Base-by-base conservation (phyloP, 2,888 invertebrate species). In the Aphidius colemani region DNA sequence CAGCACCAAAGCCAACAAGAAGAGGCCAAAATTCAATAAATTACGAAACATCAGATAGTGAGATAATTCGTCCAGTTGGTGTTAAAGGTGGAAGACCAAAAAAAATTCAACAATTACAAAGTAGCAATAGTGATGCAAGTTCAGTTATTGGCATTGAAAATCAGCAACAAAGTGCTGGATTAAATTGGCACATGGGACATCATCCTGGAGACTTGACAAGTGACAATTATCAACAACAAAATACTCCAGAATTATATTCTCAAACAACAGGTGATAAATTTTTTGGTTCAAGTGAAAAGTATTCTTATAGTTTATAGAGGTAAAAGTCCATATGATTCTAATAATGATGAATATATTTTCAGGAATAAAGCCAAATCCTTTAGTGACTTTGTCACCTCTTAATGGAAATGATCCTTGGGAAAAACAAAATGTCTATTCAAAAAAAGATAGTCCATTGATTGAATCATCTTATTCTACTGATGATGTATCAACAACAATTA, bases 231-330 rank as follows among this genome's bases (percentile, higher is more conserved):
- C 43, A 57, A 9, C 59, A 40, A 50, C 60, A 53, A 8, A 44
- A 43, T 40, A 10, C 8, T 7, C 45, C 9, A 53, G 50, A 63
- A 10, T 46, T 45, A 11, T 30, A 30, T 30, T 9, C 49, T 7
- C 18, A 63, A 44, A 49, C 7, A 8, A 43, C 55, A 66, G 40
- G 49, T 45, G 65, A 43, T 1, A 43, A 61, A 58, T 40, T 39
- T 40, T 56, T 30, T 49, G 43, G 7, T 53, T 3, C 48, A 45
- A 44, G 60, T 51, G 61, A 63, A 56, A 39, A 69, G 76, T 50
- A 75, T 78, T 65, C 58, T 78, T 11, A 72, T 77, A 72, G 78
- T 72, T 44, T 79, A 76, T 63, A 78, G 78, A 13, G 78, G 76
- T 61, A 69, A 63, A 41, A 75, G 75, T 18, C 69, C 72, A 7